These are phyloP conservation scores for Brenthis ino DNA, from an alignment of 2,888 invertebrate genomes.

Conservation along the genomic window DNA sequence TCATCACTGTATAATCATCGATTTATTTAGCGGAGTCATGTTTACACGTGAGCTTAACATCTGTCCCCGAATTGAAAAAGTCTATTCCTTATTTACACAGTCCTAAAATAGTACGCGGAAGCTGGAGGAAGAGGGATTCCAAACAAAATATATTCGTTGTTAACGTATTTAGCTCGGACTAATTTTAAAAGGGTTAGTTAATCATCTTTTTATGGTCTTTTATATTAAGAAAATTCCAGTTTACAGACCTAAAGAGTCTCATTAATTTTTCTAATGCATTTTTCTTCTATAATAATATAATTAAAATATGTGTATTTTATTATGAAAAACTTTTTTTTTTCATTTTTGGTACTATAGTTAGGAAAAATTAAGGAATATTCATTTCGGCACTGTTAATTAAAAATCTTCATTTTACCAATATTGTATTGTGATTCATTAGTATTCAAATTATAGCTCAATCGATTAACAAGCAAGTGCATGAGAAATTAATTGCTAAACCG, in stretches of 20 bases:
- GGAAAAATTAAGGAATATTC: no score
- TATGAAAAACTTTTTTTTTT: no score
- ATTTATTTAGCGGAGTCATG: conserved; percentile 30
- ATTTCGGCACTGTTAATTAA: no score
- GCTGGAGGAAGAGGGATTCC: conserved; percentile 28
- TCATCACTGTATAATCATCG: conserved; percentile 14
- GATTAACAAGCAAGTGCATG: no score
- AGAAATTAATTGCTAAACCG: no score
- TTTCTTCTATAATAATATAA: background rate
- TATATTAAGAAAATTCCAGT: background rate
- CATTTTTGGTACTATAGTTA: no score
- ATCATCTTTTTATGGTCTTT: conserved; percentile 4
- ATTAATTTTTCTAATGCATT: background rate
- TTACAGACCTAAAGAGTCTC: no score
- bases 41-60: conserved; percentile 35
- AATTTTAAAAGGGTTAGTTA: background rate
- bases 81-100: conserved; percentile 46
- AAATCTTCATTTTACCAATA: no score
- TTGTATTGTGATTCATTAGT: no score
- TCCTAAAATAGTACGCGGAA: conserved; percentile 52
- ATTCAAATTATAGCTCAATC: no score
- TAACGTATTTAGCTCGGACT: conserved; percentile 1
- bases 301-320: background rate
- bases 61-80: conserved; percentile 37
- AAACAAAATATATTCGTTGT: conserved; percentile 20